Evolutionary conservation across 2,113 vertebrate genomes (phyloP).

Genomic region (Takifugu bimaculatus): DNA sequence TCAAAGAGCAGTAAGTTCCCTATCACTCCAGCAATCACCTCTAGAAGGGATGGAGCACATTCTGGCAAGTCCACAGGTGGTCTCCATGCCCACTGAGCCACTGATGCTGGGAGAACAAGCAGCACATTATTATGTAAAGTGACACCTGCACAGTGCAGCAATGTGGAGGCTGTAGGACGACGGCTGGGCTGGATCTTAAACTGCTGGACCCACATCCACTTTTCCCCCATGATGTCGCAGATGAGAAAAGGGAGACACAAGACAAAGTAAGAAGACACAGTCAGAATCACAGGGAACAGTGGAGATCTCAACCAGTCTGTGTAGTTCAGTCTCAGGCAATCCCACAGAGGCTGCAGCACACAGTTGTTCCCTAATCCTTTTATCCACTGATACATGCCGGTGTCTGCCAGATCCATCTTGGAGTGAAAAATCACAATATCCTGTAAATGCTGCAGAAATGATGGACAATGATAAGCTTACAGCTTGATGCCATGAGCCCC

Average conservation of each 20-base stretch:
- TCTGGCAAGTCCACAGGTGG: constrained; percentile 69
- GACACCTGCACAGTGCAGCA: constrained; percentile 68
- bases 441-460: constrained; percentile 1
- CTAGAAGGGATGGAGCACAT: constrained; percentile 58
- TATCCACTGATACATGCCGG: constrained; percentile 26
- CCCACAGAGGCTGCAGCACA: constrained; percentile 71
- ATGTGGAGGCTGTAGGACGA: constrained; percentile 51
- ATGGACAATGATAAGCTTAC: constrained; percentile 14
- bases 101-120: constrained; percentile 71
- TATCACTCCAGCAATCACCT: constrained; percentile 59
- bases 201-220: constrained; percentile 57
- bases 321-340: constrained; percentile 62
- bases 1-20: constrained; percentile 74
- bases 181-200: constrained; percentile 69
- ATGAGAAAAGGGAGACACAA: constrained; percentile 64
- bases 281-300: constrained; percentile 69
- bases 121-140: constrained; percentile 73
- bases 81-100: constrained; percentile 75
- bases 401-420: constrained; percentile 41
- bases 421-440: neutral
- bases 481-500: constrained; percentile 5
- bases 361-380: constrained; percentile 32
- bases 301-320: constrained; percentile 67
- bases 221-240: constrained; percentile 68
- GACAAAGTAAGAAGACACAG: constrained; percentile 73